A percentile compares a stretch with the other conserved stretches of the same genome.
phyloP scores from a whole-genome alignment of 2,797 vertebrate genomes.

The Anguilla pacifica region DNA sequence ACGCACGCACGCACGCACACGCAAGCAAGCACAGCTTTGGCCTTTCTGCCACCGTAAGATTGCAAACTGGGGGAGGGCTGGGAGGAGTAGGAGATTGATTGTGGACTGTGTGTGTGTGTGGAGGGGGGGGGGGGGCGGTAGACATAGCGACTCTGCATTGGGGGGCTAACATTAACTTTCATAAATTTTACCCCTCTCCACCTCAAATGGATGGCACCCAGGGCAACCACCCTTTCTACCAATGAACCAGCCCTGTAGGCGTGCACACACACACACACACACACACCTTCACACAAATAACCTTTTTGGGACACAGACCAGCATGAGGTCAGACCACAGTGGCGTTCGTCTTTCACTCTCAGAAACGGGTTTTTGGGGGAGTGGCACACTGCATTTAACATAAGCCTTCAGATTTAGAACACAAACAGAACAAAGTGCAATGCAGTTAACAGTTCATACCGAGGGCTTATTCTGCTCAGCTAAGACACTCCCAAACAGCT shows the following conservation, averaged over 20 bases:
- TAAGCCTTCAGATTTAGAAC: background rate
- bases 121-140: no score
- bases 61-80: no score
- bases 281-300: background rate
- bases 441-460: background rate
- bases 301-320: background rate
- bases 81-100: no score
- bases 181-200: no score
- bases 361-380: background rate
- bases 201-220: no score
- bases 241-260: background rate
- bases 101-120: no score
- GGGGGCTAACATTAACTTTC: no score
- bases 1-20: slow-evolving; percentile 33
- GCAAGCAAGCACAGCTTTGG: background rate
- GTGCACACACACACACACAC: slow-evolving; percentile 37
- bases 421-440: background rate
- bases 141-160: no score
- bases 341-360: background rate
- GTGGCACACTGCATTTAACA: background rate
- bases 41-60: no score
- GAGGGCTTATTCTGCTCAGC: background rate
- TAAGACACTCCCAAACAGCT: background rate
- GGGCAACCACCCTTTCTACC: no score
- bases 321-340: background rate